A percentile compares a stretch with the other conserved stretches of the same genome.
phyloP scores from a whole-genome alignment of 2,113 vertebrate genomes.

The Ceyx melanurus region DNA sequence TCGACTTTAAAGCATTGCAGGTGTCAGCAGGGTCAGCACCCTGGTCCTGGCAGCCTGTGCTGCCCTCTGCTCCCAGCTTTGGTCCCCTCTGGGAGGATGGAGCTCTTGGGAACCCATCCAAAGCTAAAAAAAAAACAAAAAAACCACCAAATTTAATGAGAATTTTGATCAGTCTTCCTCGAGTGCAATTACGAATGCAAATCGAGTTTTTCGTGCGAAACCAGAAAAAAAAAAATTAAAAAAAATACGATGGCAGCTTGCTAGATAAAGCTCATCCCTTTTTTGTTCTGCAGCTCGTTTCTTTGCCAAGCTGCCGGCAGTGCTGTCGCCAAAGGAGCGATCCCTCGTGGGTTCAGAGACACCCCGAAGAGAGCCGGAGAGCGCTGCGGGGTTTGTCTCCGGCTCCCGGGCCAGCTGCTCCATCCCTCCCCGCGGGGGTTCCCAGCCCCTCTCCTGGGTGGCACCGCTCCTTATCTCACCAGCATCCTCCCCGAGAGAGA shows the following conservation, averaged over 20 bases:
- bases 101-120: rapidly evolving
- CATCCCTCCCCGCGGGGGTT: too few species aligned
- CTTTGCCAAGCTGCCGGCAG: not conserved
- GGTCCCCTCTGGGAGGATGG: rapidly evolving
- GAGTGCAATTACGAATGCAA: slow-evolving; percentile 5
- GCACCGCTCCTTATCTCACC: not conserved
- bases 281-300: not conserved
- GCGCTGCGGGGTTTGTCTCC: rapidly evolving
- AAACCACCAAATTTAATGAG: not conserved
- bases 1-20: rapidly evolving
- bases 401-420: too few species aligned
- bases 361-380: not conserved
- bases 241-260: not conserved
- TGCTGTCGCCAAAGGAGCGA: not conserved
- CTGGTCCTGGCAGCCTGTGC: rapidly evolving
- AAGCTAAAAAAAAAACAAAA: not conserved
- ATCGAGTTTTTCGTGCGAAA: not conserved
- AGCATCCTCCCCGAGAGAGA: rapidly evolving
- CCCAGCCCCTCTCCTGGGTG: not conserved
- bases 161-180: not conserved
- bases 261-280: not conserved
- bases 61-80: rapidly evolving
- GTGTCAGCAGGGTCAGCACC: not conserved
- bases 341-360: not conserved
- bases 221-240: too few species aligned